Base-by-base conservation (phyloP, 2,113 vertebrate species). In the Zootoca vivipara region DNA sequence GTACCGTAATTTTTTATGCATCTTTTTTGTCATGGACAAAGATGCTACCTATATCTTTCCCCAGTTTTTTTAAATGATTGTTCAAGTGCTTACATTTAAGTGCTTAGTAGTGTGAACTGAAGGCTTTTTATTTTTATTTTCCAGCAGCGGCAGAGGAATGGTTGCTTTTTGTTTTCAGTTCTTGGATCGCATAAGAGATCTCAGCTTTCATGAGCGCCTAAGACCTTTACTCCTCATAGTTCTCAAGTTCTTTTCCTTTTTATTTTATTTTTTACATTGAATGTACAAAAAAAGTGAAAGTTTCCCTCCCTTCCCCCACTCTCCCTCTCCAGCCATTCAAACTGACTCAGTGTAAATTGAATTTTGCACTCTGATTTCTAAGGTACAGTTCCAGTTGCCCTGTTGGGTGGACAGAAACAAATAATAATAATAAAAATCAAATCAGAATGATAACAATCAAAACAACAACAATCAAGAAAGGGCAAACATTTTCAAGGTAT, bases 131-230 rank as follows among this genome's bases (percentile, higher is more conserved):
- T n/a, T n/a, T 90, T 89, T 94, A 94, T 95, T 95, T 89, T 85
- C 83, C 88, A 78, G 90, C 91, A n/a, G 80, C 91, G 84, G 70
- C 87, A 90, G 78, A 42, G 83, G 64, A 91, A 91, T 81, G 0
- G 0, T 74, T 93, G 85, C 69, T 90, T 90, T 90, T 91, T 92
- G 88, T 82, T 96, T 95, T 91, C 93, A 90, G 89, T n/a, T 85
- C 83, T 90, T 95, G 93, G 92, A 95, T 96, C 95, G 87, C 38
- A 86, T 91, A 91, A 93, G 89, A 95, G 94, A 93, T 94, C 94
- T 96, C 94, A 89, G 86, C 85, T 96, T 96, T 96, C 96, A 94
- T 89, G 93, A 72, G 92, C 89, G 95, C 94, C 94, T 93, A 89
- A 95, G 87, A 88, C 52, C 93, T 92, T 89, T 95, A 94, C 89